phyloP scores from a whole-genome alignment of 2,888 invertebrate genomes.

The Parelbella ahira region DNA sequence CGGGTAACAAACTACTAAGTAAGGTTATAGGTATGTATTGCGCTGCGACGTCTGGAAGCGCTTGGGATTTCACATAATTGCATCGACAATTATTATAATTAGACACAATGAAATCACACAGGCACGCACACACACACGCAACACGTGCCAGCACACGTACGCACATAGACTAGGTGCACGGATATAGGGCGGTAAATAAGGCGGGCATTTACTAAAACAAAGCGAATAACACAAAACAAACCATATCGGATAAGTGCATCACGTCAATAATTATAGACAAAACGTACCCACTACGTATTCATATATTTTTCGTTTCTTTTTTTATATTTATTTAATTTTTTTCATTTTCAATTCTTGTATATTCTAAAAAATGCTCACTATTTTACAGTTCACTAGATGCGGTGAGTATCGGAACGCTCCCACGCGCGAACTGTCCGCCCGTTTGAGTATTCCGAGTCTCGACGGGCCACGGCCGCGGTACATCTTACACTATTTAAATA shows the following conservation, averaged over 20 bases:
- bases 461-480: slow-evolving; percentile 33
- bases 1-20: slow-evolving; percentile 29
- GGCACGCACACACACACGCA: slow-evolving; percentile 35
- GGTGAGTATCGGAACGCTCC: slow-evolving; percentile 64
- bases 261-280: slow-evolving; percentile 62
- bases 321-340: no score
- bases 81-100: slow-evolving; percentile 11
- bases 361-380: slow-evolving; percentile 66
- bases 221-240: slow-evolving; percentile 63
- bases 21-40: slow-evolving; percentile 19
- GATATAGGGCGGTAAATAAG: slow-evolving; percentile 52
- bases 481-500: slow-evolving; percentile 52
- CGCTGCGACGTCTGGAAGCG: slow-evolving; percentile 32
- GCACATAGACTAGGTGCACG: slow-evolving; percentile 57
- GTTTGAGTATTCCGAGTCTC: slow-evolving; percentile 68
- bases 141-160: slow-evolving; percentile 27
- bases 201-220: slow-evolving; percentile 70
- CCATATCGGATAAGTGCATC: slow-evolving; percentile 73
- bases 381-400: slow-evolving; percentile 63
- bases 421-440: slow-evolving; percentile 47
- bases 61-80: slow-evolving; percentile 22
- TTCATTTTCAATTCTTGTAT: no score
- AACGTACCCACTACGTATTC: slow-evolving; percentile 58
- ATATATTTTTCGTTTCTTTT: slow-evolving; percentile 55
- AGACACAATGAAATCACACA: slow-evolving; percentile 31